A percentile compares a stretch with the other conserved stretches of the same genome.
Evolutionary conservation across 2,888 invertebrate species (phyloP).

Genomic region (Sylvicola cinctus): DNA sequence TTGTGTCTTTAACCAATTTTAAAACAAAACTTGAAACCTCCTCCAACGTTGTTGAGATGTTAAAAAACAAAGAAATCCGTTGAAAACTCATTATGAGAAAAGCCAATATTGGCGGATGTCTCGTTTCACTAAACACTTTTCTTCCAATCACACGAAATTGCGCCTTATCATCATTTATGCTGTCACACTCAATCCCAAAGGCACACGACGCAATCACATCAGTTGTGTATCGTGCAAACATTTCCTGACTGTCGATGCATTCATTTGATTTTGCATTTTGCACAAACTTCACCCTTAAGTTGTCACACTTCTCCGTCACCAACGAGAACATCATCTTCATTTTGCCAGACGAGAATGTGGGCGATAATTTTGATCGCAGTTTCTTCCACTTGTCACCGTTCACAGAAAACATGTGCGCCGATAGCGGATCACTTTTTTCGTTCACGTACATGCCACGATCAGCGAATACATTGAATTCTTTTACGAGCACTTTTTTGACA

Average conservation of each 20-base stretch:
- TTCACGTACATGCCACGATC: slow-evolving; percentile 9
- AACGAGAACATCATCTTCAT: slow-evolving; percentile 14
- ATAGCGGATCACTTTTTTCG: slow-evolving; percentile 8
- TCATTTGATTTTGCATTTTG: not conserved
- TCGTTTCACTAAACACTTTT: slow-evolving; percentile 6
- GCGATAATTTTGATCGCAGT: slow-evolving; percentile 7
- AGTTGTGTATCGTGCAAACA: slow-evolving; percentile 8
- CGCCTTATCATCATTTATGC: slow-evolving; percentile 14
- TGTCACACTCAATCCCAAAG: slow-evolving; percentile 20
- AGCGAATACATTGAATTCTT: slow-evolving; percentile 7
- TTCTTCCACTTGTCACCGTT: slow-evolving; percentile 8
- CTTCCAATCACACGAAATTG: slow-evolving; percentile 12
- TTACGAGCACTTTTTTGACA: slow-evolving; percentile 7
- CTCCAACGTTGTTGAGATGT: slow-evolving; percentile 1
- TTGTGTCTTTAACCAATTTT: slow-evolving; percentile 7
- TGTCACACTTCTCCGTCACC: slow-evolving; percentile 12
- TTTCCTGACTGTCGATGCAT: slow-evolving; percentile 8
- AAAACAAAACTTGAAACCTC: slow-evolving; percentile 6
- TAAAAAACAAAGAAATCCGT: not conserved
- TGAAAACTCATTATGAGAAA: not conserved
- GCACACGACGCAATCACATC: slow-evolving; percentile 14
- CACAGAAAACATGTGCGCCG: slow-evolving; percentile 8
- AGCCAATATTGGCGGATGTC: not conserved
- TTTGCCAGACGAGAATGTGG: slow-evolving; percentile 11
- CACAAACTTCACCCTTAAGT: slow-evolving; percentile 5